Evolutionary conservation across 2,113 vertebrate species (phyloP).

Genomic region (Labeo catla): DNA sequence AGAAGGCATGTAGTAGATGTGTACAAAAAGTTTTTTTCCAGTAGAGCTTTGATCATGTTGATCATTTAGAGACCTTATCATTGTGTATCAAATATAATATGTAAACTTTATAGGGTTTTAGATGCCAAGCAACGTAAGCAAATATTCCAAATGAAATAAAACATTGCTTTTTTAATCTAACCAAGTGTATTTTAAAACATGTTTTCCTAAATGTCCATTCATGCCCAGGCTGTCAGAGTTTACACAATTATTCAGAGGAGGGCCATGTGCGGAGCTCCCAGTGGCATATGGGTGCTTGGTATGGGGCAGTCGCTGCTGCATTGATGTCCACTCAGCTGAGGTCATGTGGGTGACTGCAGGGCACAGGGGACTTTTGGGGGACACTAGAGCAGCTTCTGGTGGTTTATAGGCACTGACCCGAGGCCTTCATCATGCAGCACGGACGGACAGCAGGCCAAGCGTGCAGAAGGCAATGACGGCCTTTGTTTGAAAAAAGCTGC

Average conservation of each 20-base stretch:
- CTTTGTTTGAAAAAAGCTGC: conserved; percentile 78
- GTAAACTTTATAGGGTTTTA: neutral
- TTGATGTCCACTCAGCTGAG: conserved; percentile 68
- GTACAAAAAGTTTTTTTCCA: too few species aligned
- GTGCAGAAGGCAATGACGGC: conserved; percentile 71
- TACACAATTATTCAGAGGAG: conserved; percentile 2
- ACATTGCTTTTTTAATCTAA: neutral
- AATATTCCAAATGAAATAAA: neutral
- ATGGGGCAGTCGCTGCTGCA: conserved; percentile 57
- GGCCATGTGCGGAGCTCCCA: conserved; percentile 58
- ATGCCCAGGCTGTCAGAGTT: conserved; percentile 5
- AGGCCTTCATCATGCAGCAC: conserved; percentile 51
- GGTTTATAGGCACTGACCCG: conserved; percentile 52
- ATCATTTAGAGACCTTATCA: neutral
- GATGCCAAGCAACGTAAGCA: neutral
- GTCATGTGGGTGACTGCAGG: conserved; percentile 49
- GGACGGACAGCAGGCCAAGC: conserved; percentile 69
- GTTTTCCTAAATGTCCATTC: neutral
- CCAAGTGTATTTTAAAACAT: neutral
- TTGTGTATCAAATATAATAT: neutral
- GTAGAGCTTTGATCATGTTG: neutral
- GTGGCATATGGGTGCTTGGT: conserved; percentile 76
- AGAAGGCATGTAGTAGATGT: neutral
- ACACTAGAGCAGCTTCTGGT: conserved; percentile 34
- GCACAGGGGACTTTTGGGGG: conserved; percentile 49